These are phyloP conservation scores for Platichthys stellatus DNA, from an alignment of 2,113 vertebrate genomes.

Conservation along the genomic window DNA sequence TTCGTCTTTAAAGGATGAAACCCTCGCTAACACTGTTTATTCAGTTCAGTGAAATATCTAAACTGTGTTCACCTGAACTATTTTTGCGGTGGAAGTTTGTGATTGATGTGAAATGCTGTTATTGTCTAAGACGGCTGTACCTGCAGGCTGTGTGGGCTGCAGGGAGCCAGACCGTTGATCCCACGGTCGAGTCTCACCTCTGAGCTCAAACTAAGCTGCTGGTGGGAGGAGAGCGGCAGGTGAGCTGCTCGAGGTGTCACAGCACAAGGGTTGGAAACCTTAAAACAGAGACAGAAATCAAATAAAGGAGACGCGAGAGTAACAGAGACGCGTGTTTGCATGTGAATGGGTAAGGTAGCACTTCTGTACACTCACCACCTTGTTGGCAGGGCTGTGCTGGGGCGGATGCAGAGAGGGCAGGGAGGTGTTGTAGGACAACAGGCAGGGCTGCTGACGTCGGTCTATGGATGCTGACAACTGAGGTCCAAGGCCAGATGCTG, in stretches of 20 bases:
- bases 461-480: constrained; percentile 82
- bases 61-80: too few species aligned
- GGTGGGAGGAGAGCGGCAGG: constrained; percentile 54
- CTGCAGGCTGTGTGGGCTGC: constrained; percentile 56
- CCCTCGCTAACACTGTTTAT: too few species aligned
- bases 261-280: constrained; percentile 53
- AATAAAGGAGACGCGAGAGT: not conserved
- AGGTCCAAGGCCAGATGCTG: constrained; percentile 65
- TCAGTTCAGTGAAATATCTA: too few species aligned
- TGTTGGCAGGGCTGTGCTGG: constrained; percentile 41
- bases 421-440: constrained; percentile 82
- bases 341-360: not conserved
- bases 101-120: not conserved
- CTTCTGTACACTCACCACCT: constrained; percentile 33
- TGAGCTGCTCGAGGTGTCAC: constrained; percentile 16
- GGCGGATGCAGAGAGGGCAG: constrained; percentile 83
- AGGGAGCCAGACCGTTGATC: constrained; percentile 54
- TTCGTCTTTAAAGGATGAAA: too few species aligned
- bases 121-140: constrained; percentile 39
- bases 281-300: constrained; percentile 5
- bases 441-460: constrained; percentile 71
- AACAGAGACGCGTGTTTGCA: not conserved
- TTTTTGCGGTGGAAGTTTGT: too few species aligned
- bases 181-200: constrained; percentile 23
- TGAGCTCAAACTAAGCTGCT: constrained; percentile 53